phyloP scores from a whole-genome alignment of 2,888 invertebrate species.

The Aporophyla nigra region DNA sequence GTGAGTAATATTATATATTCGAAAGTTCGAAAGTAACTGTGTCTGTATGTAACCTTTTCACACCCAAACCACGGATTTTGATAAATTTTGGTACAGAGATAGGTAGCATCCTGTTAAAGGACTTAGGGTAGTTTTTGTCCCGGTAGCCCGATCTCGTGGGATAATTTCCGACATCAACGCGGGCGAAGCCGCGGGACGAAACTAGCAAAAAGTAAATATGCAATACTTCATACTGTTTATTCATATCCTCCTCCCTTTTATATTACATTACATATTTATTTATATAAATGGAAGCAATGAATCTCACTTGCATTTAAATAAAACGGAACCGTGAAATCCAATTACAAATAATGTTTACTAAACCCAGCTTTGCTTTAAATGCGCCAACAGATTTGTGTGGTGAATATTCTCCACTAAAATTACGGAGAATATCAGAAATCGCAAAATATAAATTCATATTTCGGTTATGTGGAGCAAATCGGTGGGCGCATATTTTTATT shows the following conservation, averaged over 20 bases:
- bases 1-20: too few species aligned
- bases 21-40: not conserved
- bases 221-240: not conserved
- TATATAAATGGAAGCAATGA: conserved; percentile 38
- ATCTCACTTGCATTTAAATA: conserved; percentile 51
- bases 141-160: too few species aligned
- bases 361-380: conserved; percentile 19
- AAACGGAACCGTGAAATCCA: conserved; percentile 46
- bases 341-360: conserved; percentile 53
- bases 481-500: conserved; percentile 75
- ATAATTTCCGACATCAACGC: not conserved
- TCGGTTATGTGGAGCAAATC: conserved; percentile 69
- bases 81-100: too few species aligned
- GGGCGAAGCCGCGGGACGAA: not conserved
- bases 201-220: not conserved
- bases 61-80: too few species aligned
- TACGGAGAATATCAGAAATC: conserved; percentile 30
- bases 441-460: conserved; percentile 58
- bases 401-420: conserved; percentile 39
- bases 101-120: too few species aligned
- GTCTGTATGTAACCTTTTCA: too few species aligned
- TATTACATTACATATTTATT: conserved; percentile 34
- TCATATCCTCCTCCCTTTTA: not conserved
- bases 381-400: conserved; percentile 28
- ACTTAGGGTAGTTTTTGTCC: too few species aligned